These are phyloP conservation scores for Palythoa grandis DNA, from an alignment of 92 coral and sea anemone species.

Conservation along the genomic window DNA sequence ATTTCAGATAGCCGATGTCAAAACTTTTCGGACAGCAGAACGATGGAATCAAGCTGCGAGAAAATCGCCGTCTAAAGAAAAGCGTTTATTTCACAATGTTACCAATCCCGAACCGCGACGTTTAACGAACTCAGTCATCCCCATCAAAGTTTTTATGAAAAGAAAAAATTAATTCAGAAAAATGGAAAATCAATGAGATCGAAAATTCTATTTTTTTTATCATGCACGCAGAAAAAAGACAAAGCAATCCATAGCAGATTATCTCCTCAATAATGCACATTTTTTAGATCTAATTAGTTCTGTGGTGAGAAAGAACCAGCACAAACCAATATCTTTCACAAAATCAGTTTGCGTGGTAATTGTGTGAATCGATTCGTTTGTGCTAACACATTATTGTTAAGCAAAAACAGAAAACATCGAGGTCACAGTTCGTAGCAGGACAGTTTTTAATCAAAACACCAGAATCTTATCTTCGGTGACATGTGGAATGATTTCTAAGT, in stretches of 20 bases:
- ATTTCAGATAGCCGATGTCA: slow-evolving; percentile 33
- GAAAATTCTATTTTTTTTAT: slow-evolving; percentile 3
- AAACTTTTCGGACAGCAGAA: slow-evolving; percentile 1
- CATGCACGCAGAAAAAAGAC: not conserved
- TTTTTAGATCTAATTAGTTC: not conserved
- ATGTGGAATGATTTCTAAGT: slow-evolving; percentile 54
- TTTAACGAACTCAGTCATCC: not conserved
- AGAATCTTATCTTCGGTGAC: slow-evolving; percentile 65
- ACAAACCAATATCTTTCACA: not conserved
- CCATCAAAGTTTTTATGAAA: not conserved
- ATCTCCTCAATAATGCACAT: not conserved
- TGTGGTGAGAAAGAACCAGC: not conserved
- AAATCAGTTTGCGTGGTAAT: slow-evolving; percentile 2
- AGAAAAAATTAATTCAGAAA: not conserved
- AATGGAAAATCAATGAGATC: slow-evolving; percentile 4
- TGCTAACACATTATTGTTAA: slow-evolving; percentile 15
- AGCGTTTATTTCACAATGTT: slow-evolving; percentile 31
- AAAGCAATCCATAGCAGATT: slow-evolving; percentile 10
- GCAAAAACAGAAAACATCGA: slow-evolving; percentile 43
- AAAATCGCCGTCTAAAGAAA: not conserved
- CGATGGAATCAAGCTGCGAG: not conserved
- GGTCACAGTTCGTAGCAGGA: slow-evolving; percentile 46
- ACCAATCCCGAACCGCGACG: not conserved
- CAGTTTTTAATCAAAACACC: slow-evolving; percentile 63
- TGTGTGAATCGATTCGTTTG: not conserved